Evolutionary conservation across 2,888 invertebrate genomes (phyloP), one percentile per base, ranked within the genome.

Genomic region (Epinotia demarniana): DNA sequence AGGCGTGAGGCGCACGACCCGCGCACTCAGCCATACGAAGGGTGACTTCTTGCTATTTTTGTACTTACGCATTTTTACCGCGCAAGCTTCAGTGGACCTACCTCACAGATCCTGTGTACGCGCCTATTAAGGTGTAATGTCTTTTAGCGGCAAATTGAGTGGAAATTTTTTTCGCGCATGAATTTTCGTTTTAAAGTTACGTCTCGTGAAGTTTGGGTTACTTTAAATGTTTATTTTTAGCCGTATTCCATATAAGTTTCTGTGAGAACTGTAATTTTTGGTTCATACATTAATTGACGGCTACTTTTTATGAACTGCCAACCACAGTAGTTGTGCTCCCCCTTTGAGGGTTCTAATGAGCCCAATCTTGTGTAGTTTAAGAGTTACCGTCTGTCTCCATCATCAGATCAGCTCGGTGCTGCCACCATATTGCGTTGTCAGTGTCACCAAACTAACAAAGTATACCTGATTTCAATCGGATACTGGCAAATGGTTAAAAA

Each of bases 31-130:
- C 53, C 66, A 53, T 33, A n/a, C 27, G 66, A 33, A 55, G 66
- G 53, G 66, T 53, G 49, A 33, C 33, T 16, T 67, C 66, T 67
- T 67, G 66, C 66, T 67, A 67, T 67, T 67, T 67, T 55, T 55
- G 49, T 18, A 33, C 66, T 67, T 55, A 67, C 66, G 66, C 66
- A 53, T 67, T 67, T 67, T 67, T 67, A 13, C 53, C 60, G 23
- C 19, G 27, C 60, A 60, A 23, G 60, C 60, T 60, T 60, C 60
- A 23, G 0, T 60, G 60, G 13, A 16, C 1, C 16, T 16, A 8
- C 19, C 60, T 19, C 58, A 58, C 13, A 9, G 39, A 9, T 39
- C 39, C 39, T 23, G 23, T 60, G 23, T 23, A 27, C 13, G 27
- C 13, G 60, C 23, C 60, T 60, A 27, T 8, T 60, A 57, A 57